Base-by-base conservation (phyloP, 2,797 vertebrate genomes). In the Coracias cyanogaster region DNA sequence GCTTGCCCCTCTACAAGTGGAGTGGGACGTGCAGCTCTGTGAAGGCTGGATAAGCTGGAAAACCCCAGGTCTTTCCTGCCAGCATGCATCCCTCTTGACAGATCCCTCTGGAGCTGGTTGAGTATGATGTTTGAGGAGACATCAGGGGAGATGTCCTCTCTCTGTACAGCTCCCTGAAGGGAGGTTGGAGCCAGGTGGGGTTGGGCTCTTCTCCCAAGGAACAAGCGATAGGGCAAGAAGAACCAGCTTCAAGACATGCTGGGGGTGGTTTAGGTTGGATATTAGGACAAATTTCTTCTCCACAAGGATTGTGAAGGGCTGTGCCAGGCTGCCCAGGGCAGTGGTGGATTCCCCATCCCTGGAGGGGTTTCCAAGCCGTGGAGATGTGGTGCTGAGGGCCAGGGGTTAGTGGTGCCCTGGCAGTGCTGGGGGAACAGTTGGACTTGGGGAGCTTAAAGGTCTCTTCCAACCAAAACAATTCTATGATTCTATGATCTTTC, bases 91-190 rank as follows among this genome's bases (percentile, higher is more conserved):
- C 33, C 6, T 45, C 29, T 52, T 25, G 20, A 77, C 70, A 45
- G 43, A 78, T 77, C 61, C 52, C 39, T 60, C 61, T 64, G 89
- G 78, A 71, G 51, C 51, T 58, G 64, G 15, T 2, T 21, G 46
- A 26, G 26, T 2, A 18, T 0, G 2, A 48, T 48, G 65, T 61
- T 89, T 1, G 4, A 62, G 73, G 77, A 41, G 35, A 35, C 9
- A 43, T 43, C 18, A 55, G 8, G 26, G 7, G 39, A 64, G 61
- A 43, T 17, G 26, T 62, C 29, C 25, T 62, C 10, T n/a, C n/a
- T n/a, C n/a, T n/a, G n/a, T 37, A 37, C 37, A 37, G 12, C 37
- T 37, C 8, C 37, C 37, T 37, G 37, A 37, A 8, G 12, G 37
- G 37, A 37, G 37, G 37, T 37, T 37, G 37, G 37, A 37, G 37